Conservation (phyloP, 2,113 vertebrate species). For the Motacilla tschutschensis region DNA sequence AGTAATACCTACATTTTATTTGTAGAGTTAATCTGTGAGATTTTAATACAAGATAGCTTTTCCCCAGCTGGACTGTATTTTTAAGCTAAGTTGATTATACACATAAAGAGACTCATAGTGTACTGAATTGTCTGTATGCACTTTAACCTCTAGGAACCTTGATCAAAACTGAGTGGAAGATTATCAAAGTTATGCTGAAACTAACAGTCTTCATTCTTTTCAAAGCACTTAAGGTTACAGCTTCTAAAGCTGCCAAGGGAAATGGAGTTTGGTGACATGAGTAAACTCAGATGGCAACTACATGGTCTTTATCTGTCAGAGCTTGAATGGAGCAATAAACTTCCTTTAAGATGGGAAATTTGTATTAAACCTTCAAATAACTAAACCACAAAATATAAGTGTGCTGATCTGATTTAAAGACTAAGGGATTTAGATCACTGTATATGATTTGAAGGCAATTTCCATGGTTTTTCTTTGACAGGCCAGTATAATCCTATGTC, state of each 20-base stretch:
- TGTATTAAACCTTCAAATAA: background rate
- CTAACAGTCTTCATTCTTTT: background rate
- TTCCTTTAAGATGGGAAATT: background rate
- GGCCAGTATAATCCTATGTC: background rate
- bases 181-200: background rate
- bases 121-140: background rate
- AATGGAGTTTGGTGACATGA: background rate
- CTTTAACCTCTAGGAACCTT: background rate
- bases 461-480: background rate
- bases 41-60: background rate
- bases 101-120: background rate
- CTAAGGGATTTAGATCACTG: background rate
- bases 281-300: background rate
- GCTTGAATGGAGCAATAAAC: background rate
- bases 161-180: background rate
- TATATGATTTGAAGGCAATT: background rate
- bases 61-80: background rate
- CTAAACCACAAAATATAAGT: background rate
- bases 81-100: background rate
- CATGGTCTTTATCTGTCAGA: background rate
- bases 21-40: background rate
- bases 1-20: background rate
- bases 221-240: background rate
- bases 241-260: background rate
- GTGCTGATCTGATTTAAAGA: background rate